Evolutionary conservation across 2,888 invertebrate genomes (phyloP).

Genomic region (Agonopterix heracliana): DNA sequence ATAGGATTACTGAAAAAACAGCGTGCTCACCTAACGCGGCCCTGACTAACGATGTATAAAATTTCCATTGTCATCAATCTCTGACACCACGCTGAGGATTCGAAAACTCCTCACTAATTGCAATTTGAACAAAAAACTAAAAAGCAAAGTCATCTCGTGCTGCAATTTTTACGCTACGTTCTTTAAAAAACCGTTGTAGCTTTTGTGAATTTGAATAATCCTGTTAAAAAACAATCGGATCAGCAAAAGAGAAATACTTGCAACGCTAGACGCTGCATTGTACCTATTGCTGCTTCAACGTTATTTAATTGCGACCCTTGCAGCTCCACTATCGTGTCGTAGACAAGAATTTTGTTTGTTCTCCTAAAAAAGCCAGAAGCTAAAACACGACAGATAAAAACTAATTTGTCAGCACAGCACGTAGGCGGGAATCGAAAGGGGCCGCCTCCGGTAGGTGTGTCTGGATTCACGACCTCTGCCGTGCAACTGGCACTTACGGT

Average conservation of each 20-base stretch:
- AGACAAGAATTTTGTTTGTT: no score
- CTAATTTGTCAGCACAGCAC: slow-evolving; percentile 10
- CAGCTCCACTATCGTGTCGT: no score
- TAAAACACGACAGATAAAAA: neutral
- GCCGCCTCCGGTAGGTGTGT: slow-evolving; percentile 10
- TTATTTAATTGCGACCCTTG: neutral
- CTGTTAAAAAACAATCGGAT: slow-evolving; percentile 7
- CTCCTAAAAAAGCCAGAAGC: no score
- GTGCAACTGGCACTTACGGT: slow-evolving; percentile 21
- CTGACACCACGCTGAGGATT: slow-evolving; percentile 71
- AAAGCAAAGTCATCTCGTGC: slow-evolving; percentile 66
- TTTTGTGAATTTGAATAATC: slow-evolving; percentile 14
- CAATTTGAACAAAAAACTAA: slow-evolving; percentile 74
- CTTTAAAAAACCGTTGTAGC: slow-evolving; percentile 47
- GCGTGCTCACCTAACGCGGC: slow-evolving; percentile 66
- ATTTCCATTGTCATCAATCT: slow-evolving; percentile 77
- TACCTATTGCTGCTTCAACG: neutral
- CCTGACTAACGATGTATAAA: slow-evolving; percentile 75
- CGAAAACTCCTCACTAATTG: slow-evolving; percentile 74
- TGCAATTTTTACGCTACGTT: slow-evolving; percentile 61
- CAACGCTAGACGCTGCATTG: neutral
- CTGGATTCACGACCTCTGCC: slow-evolving; percentile 16
- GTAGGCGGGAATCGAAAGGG: slow-evolving; percentile 12
- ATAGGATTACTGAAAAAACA: slow-evolving; percentile 68
- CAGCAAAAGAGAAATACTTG: slow-evolving; percentile 11